Evolutionary conservation across 2,113 vertebrate species (phyloP), one percentile per base, ranked within the genome.

Genomic region (Actenoides hombroni): DNA sequence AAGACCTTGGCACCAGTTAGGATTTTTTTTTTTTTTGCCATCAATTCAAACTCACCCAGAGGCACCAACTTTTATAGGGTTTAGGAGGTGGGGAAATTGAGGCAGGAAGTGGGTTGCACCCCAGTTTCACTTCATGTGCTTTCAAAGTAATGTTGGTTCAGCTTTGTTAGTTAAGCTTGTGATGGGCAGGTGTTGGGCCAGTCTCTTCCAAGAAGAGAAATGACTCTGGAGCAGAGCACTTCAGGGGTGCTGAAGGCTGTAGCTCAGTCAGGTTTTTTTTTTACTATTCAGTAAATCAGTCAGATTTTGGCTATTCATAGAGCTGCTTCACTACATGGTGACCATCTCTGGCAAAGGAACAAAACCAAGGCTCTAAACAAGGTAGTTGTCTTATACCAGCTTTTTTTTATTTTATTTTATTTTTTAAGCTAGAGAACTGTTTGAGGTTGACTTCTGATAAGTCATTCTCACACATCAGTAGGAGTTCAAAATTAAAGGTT

Each of bases 161-260:
- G 9, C n/a, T 46, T 46, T 31, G 14, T 21, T 23, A 15, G 10
- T 75, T 39, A 13, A 56, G 54, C 4, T 21, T n/a, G 3, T 1
- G 33, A 15, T 2, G 20, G 9, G 37, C 20, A 14, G 60, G 24
- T 7, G 33, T 51, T 40, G 13, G 57, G 61, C n/a, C 9, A 2
- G 46, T 46, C 49, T 59, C 29, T 18, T 29, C n/a, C 33, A 6
- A n/a, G 64, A 39, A 39, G 46, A 37, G 19, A 26, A 56, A 12
- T 23, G 54, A 26, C 48, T 6, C 0, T n/a, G 5, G 60, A 59
- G n/a, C n/a, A 23, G 46, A 75, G 21, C 4, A 0, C 35, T 46
- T 60, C 25, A 14, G n/a, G 76, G 76, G 35, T 46, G 23, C 2
- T 9, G 56, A 21, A 26, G 8, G 14, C 3, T 24, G 5, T 11